Evolutionary conservation across 1,140 invertebrate species (phyloP).

Genomic region (Ostrea edulis): DNA sequence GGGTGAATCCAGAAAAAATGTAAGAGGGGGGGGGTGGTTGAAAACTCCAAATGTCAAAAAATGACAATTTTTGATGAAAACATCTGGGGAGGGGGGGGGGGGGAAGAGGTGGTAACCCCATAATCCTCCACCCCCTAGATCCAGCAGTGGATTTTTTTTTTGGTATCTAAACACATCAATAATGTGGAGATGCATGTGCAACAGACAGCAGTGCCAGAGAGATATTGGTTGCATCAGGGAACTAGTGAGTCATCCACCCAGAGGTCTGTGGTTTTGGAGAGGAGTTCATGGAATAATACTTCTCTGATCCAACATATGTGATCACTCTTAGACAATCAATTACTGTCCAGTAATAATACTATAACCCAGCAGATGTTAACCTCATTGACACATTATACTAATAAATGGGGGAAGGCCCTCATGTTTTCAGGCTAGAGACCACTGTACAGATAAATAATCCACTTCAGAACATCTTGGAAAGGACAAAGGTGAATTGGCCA

Average conservation of each 20-base stretch:
- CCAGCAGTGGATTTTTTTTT: neutral
- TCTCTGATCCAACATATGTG: neutral
- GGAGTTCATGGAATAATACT: neutral
- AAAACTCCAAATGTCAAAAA: no score
- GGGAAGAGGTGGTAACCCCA: neutral
- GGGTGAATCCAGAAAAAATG: no score
- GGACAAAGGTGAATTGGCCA: conserved; percentile 30
- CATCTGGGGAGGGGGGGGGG: neutral
- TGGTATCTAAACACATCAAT: neutral
- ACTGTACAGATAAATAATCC: conserved; percentile 7
- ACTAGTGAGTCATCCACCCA: neutral
- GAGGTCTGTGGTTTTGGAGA: neutral
- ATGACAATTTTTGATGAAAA: no score
- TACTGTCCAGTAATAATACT: neutral
- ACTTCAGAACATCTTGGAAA: neutral
- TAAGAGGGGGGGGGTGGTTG: no score
- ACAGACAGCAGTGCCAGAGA: neutral
- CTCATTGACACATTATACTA: conserved; percentile 6
- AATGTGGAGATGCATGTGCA: neutral
- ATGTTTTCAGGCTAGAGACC: neutral
- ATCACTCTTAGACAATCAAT: conserved; percentile 14
- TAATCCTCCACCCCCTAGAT: neutral
- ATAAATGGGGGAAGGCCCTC: neutral
- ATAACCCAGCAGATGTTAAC: conserved; percentile 6
- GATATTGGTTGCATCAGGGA: conserved; percentile 6